phyloP scores from a whole-genome alignment of 2,113 vertebrate species.

The Geothlypis trichas region DNA sequence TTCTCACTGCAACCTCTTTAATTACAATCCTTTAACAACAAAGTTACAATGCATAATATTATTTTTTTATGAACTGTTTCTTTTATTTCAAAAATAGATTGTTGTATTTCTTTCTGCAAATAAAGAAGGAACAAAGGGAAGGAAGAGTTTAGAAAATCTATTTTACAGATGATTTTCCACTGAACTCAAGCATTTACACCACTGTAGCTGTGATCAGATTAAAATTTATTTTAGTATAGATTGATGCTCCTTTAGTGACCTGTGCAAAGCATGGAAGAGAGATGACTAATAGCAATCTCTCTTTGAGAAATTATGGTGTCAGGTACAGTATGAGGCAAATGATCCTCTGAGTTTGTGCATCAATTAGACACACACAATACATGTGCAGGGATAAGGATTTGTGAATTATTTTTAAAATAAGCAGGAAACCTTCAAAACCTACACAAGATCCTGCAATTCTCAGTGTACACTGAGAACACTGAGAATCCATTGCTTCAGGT shows the following conservation, averaged over 20 bases:
- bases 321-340: background rate
- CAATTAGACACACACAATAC: background rate
- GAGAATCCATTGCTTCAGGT: background rate
- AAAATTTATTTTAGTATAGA: constrained; percentile 1
- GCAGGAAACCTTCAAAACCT: background rate
- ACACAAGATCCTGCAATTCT: background rate
- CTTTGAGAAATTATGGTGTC: constrained; percentile 25
- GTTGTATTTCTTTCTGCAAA: background rate
- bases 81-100: background rate
- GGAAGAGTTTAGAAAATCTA: background rate
- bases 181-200: background rate
- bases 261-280: background rate
- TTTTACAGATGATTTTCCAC: background rate
- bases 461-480: background rate
- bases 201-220: background rate
- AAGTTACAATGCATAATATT: background rate
- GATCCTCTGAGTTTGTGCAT: background rate
- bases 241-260: background rate
- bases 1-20: background rate
- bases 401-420: background rate
- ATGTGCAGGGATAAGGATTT: background rate
- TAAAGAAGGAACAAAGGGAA: background rate
- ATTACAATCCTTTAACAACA: background rate
- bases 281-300: background rate
- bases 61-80: background rate